Conservation (phyloP, 2,797 vertebrate genomes). For the Argentina silus region DNA sequence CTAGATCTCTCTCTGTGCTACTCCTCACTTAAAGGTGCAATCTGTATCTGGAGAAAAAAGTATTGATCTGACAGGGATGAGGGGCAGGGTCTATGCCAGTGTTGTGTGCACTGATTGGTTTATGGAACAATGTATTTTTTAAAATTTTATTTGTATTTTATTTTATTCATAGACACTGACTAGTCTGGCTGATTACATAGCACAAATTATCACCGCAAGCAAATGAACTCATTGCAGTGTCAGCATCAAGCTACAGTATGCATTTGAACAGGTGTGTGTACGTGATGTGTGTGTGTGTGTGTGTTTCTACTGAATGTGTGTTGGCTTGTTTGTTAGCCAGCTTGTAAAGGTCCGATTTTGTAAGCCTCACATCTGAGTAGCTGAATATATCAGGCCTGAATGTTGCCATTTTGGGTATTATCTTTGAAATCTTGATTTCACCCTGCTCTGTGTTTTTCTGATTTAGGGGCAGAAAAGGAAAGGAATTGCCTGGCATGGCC, state of each 20-base stretch:
- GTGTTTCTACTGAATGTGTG: neutral
- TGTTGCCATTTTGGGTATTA: constrained; percentile 49
- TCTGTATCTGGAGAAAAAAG: neutral
- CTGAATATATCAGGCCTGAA: constrained; percentile 17
- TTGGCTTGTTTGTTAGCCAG: neutral
- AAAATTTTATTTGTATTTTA: too few species aligned
- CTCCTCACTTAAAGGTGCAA: constrained; percentile 22
- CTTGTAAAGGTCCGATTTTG: neutral
- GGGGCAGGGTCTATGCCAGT: too few species aligned
- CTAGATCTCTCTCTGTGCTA: constrained; percentile 21
- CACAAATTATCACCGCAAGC: neutral
- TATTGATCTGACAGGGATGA: too few species aligned
- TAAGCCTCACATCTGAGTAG: neutral
- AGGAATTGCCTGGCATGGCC: constrained; percentile 63
- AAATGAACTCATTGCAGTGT: neutral
- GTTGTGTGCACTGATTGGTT: too few species aligned
- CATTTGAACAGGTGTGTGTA: neutral
- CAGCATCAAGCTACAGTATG: neutral
- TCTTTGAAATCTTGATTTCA: constrained; percentile 63
- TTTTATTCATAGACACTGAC: too few species aligned
- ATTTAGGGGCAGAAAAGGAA: constrained; percentile 57
- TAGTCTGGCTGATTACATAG: neutral
- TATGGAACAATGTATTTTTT: too few species aligned
- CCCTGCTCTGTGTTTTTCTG: constrained; percentile 51
- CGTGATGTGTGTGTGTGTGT: neutral